Evolutionary conservation across 1,140 invertebrate species (phyloP).

Genomic region (Hycleus phaleratus): DNA sequence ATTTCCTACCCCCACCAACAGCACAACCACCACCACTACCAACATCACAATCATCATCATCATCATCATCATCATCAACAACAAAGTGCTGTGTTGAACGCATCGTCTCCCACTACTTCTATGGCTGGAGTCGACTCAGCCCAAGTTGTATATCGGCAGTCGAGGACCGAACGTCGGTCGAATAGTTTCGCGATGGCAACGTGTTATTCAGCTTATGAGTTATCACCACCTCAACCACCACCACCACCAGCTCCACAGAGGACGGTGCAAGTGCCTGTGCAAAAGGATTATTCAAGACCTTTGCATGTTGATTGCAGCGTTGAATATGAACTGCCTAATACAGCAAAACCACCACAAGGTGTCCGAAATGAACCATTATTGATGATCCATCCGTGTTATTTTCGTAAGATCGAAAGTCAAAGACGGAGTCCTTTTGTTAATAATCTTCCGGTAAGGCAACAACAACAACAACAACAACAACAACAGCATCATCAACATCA

Average conservation of each 20-base stretch:
- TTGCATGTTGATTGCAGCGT: constrained; percentile 78
- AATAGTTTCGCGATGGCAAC: constrained; percentile 31
- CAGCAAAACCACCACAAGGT: constrained; percentile 70
- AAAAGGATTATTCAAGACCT: constrained; percentile 69
- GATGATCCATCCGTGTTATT: constrained; percentile 81
- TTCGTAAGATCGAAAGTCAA: constrained; percentile 68
- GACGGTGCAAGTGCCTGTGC: constrained; percentile 37
- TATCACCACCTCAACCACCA: constrained; percentile 17
- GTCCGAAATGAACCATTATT: constrained; percentile 66
- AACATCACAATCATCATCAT: neutral
- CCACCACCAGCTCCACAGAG: constrained; percentile 23
- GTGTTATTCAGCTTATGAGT: constrained; percentile 39
- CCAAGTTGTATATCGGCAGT: constrained; percentile 23
- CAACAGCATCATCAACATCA: constrained; percentile 28
- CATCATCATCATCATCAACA: neutral
- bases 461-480: constrained; percentile 35
- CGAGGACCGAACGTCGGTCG: constrained; percentile 34
- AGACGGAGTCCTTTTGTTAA: constrained; percentile 66
- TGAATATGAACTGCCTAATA: constrained; percentile 74
- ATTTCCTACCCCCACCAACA: constrained; percentile 40
- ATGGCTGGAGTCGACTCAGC: constrained; percentile 10
- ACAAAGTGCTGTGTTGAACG: no score
- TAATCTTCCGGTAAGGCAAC: constrained; percentile 50
- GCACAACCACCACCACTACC: neutral
- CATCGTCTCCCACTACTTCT: no score